Evolutionary conservation across 2,888 invertebrate species (phyloP).

Genomic region (Azorinus chamasolen): DNA sequence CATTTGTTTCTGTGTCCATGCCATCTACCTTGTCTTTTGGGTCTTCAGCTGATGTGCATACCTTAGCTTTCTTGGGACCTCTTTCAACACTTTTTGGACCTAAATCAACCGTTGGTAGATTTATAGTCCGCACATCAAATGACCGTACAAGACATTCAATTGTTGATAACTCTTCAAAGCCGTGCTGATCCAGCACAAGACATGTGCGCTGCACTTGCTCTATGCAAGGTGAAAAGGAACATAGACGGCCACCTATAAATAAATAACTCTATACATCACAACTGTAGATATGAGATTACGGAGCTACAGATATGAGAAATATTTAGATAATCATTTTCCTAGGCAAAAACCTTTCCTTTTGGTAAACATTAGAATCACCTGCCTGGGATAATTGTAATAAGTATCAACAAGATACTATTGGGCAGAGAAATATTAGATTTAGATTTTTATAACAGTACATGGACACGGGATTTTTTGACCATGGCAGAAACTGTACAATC

Average conservation of each 20-base stretch:
- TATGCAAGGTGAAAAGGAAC: slow-evolving; percentile 99
- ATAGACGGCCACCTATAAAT: slow-evolving; percentile 94
- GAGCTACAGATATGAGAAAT: too few relatives aligned
- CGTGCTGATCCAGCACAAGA: slow-evolving; percentile 90
- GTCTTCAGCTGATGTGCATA: neutral
- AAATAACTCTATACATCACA: neutral
- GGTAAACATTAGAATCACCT: too few relatives aligned
- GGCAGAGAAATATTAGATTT: too few relatives aligned
- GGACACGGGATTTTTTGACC: too few relatives aligned
- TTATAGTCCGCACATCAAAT: slow-evolving; percentile 80
- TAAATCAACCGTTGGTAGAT: slow-evolving; percentile 74
- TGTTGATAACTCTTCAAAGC: slow-evolving; percentile 95
- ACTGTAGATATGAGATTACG: neutral
- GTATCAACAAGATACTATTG: too few relatives aligned
- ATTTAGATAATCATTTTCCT: too few relatives aligned
- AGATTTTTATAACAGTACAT: too few relatives aligned
- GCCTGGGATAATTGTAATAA: too few relatives aligned
- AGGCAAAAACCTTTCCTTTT: too few relatives aligned
- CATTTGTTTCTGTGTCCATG: slow-evolving; percentile 9
- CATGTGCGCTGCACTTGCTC: slow-evolving; percentile 99
- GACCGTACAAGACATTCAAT: slow-evolving; percentile 90
- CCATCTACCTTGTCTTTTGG: neutral
- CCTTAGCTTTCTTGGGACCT: neutral
- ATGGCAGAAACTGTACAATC: too few relatives aligned
- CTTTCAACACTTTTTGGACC: slow-evolving; percentile 40